Percentiles rank a stretch among this genome's conserved stretches.
phyloP scores from a whole-genome alignment of 2,888 invertebrate species.

The Oligia fasciuncula region DNA sequence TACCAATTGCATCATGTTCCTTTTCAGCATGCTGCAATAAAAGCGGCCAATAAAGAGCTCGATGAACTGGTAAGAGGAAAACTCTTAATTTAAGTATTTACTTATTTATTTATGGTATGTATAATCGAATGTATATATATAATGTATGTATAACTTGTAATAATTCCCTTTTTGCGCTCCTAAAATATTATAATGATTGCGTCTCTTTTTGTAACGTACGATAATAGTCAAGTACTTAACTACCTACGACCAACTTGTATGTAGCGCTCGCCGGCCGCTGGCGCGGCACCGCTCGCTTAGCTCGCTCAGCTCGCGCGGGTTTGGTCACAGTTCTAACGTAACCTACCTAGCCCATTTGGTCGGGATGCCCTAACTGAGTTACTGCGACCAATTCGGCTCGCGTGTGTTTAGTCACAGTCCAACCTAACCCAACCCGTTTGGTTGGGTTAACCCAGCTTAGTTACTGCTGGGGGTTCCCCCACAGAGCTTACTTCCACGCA shows the following conservation, averaged over 20 bases:
- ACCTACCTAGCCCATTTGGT: neutral
- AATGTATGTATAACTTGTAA: no score
- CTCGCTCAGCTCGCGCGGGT: neutral
- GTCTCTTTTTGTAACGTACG: no score
- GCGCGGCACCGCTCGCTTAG: neutral
- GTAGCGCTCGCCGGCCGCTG: neutral
- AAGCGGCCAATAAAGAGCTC: slow-evolving; percentile 84
- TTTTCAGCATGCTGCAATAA: slow-evolving; percentile 85
- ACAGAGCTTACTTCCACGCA: no score
- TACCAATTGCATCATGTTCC: slow-evolving; percentile 24
- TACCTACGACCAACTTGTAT: neutral
- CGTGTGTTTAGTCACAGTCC: neutral
- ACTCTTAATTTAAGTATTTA: neutral
- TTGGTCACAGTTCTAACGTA: neutral
- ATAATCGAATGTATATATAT: no score
- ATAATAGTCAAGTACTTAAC: neutral
- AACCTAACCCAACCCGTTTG: neutral
- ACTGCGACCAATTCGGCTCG: neutral
- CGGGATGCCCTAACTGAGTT: no score
- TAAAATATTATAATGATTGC: neutral
- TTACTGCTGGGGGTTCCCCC: no score
- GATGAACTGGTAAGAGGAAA: slow-evolving; percentile 81
- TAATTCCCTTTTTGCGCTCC: neutral
- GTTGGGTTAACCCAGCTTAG: neutral
- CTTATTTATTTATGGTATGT: neutral